Base-by-base conservation (phyloP, 2,888 invertebrate genomes). In the Nomada hirtipes region DNA sequence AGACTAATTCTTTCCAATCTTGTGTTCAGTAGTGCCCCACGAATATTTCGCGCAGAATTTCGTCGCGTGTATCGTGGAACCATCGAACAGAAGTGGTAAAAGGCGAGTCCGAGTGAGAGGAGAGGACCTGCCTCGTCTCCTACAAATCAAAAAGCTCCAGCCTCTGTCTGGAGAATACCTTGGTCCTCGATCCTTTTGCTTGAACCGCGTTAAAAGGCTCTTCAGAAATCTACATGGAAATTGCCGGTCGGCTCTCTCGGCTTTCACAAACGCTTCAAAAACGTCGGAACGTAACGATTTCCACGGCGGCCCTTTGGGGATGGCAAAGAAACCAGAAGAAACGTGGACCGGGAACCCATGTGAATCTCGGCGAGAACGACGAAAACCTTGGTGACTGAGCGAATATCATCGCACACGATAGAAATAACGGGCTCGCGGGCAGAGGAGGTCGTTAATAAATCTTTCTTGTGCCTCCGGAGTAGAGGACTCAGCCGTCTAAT, bases 381-480 rank as follows among this genome's bases (percentile, higher is more conserved):
- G 61, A 80, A 79, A 70, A 65, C 65, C 65, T 42, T 11, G 61
- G 52, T 7, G 67, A 64, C 69, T 59, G 67, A 74, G 69, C 69
- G 61, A 55, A 75, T 72, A 84, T 86, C 84, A 74, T 84, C 61
- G 57, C 69, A 29, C 44, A 74, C 76, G 72, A 47, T 65, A 79
- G 78, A 71, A 80, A 70, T 83, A 72, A 78, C 75, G 76, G 64
- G 79, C 70, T 59, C 73, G 65, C 71, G 70, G 68, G 64, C 67
- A 76, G 75, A 81, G 81, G 79, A 83, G 86, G 86, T 89, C 90
- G 90, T 91, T 91, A 90, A 91, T 91, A 91, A 91, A 91, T 89
- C 90, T 89, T 90, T 86, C 88, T 86, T 87, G 88, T 88, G 88
- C 88, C 88, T 87, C 83, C 86, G 79, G 76, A 84, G 86, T 79